Evolutionary conservation across 2,113 vertebrate genomes (phyloP), one percentile per base, ranked within the genome.

Genomic region (Oncorhynchus keta): DNA sequence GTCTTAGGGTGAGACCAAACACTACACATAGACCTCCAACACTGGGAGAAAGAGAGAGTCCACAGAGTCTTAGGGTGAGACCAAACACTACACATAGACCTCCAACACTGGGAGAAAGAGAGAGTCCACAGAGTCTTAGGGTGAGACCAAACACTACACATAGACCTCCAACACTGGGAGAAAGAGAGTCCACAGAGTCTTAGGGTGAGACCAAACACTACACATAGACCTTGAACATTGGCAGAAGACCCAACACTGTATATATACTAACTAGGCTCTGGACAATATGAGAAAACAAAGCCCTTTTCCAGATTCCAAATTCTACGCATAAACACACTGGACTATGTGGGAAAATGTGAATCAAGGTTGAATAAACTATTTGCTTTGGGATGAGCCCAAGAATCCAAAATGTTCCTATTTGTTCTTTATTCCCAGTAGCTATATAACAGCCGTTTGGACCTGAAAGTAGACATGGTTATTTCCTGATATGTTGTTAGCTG

Each of bases 401-500:
- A 68, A 59, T 74, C 64, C 22, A 28, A 66, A 64, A 66, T 66
- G 64, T 78, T 66, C 61, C 67, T 61, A 55, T 70, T 74, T 81
- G 3, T 7, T 57, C 8, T 4, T 18, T 45, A 24, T 75, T 78
- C 70, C 61, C 68, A 9, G 76, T 81, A 81, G 74, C 76, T 75
- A 74, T 57, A 51, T 81, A 75, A 84, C 85, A 77, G 0, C 18
- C 72, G 48, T 84, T 86, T 86, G 83, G 85, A 84, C 30, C 35
- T 79, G 65, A 74, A 81, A 61, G 68, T 80, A 73, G 79, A 85
- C 78, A 70, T 79, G 83, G 72, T 84, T 80, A 78, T 80, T 79
- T 77, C 62, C 82, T 85, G 59, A 12, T 24, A 74, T 73, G 73
- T 80, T 83, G 80, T 86, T 84, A 73, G 79, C 81, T 85, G 83